Conservation (phyloP, 2,888 invertebrate species). For the Cataglyphis albicans region DNA sequence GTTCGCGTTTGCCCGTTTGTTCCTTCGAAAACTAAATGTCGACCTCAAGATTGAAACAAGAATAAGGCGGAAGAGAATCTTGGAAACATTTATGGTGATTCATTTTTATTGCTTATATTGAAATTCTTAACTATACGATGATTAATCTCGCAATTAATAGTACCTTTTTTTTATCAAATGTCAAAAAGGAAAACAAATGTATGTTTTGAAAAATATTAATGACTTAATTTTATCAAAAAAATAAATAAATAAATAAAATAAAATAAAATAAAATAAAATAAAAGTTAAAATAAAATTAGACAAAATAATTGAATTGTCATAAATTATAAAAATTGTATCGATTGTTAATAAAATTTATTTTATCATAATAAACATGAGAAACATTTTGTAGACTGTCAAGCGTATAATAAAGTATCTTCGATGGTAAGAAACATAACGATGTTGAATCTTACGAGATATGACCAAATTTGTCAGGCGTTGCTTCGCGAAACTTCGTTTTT, state of each 20-base stretch:
- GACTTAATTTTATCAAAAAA: neutral
- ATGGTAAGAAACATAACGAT: slow-evolving; percentile 7
- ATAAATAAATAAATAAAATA: neutral
- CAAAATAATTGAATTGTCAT: neutral
- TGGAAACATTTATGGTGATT: slow-evolving; percentile 28
- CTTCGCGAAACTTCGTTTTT: slow-evolving; percentile 35
- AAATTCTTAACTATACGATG: neutral
- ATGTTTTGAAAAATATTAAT: neutral
- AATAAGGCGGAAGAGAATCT: slow-evolving; percentile 56
- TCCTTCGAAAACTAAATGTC: slow-evolving; percentile 57
- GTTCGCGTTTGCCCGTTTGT: slow-evolving; percentile 65
- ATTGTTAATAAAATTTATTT: neutral
- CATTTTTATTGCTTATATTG: slow-evolving; percentile 17
- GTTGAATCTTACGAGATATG: neutral
- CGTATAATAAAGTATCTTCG: neutral
- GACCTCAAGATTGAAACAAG: slow-evolving; percentile 47
- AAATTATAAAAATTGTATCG: neutral
- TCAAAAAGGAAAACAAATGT: neutral
- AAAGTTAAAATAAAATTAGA: neutral
- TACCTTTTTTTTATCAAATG: neutral
- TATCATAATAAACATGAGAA: neutral
- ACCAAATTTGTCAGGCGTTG: slow-evolving; percentile 21
- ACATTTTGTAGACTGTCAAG: slow-evolving; percentile 2
- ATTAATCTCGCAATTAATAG: neutral
- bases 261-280: neutral